Conservation (phyloP, 2,888 invertebrate genomes). For the Eledone cirrhosa region DNA sequence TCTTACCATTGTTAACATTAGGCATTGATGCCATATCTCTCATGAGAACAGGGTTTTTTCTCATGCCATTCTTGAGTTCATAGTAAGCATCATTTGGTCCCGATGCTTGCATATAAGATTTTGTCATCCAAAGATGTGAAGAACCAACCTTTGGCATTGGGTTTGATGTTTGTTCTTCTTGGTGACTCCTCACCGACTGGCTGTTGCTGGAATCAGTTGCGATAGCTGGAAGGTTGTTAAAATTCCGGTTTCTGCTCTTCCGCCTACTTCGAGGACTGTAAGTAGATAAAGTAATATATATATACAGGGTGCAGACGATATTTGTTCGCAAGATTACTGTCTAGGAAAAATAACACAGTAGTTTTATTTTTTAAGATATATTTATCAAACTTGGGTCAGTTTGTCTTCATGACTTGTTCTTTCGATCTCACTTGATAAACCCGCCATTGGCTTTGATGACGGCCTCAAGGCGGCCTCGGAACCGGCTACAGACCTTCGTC, state of each 20-base stretch:
- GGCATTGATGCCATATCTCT: background rate
- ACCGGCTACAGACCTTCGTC: background rate
- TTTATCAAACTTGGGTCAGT: too few species aligned
- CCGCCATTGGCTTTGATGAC: too few species aligned
- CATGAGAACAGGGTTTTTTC: constrained; percentile 18
- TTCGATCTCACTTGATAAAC: too few species aligned
- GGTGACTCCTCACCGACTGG: background rate
- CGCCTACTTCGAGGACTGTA: background rate
- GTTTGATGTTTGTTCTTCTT: background rate
- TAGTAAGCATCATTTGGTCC: constrained; percentile 23
- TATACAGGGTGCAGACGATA: background rate
- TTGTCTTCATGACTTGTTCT: too few species aligned
- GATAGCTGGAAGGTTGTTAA: background rate
- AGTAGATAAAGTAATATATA: background rate
- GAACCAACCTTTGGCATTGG: constrained; percentile 22
- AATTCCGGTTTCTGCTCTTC: background rate
- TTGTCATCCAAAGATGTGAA: constrained; percentile 15
- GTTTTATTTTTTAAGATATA: too few species aligned
- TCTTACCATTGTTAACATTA: constrained; percentile 10
- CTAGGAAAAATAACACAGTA: too few species aligned
- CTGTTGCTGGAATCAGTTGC: background rate
- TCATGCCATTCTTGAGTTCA: background rate
- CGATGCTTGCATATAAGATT: background rate
- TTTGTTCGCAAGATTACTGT: too few species aligned
- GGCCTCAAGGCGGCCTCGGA: background rate